Conservation (phyloP, 2,888 invertebrate species). For the Diachrysia chrysitis region DNA sequence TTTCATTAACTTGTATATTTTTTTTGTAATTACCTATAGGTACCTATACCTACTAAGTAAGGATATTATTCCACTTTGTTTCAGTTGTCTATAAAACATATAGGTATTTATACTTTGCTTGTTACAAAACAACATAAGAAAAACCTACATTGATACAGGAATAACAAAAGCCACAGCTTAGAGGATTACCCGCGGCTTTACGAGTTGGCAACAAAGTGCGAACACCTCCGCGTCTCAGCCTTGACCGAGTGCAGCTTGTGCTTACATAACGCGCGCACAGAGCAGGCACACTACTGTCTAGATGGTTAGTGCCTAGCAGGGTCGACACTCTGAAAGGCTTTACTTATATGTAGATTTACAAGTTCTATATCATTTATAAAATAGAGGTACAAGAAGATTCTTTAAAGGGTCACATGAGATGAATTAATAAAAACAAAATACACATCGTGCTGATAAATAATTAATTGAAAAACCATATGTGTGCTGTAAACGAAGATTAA, state of each 20-base stretch:
- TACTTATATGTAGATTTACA: background rate
- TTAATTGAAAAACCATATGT: too few relatives aligned
- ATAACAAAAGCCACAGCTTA: background rate
- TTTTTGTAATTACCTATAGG: too few relatives aligned
- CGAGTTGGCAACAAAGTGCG: constrained; percentile 33
- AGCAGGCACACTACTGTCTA: background rate
- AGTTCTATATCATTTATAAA: too few relatives aligned
- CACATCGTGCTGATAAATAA: too few relatives aligned
- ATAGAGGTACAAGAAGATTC: too few relatives aligned
- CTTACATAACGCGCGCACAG: constrained; percentile 29
- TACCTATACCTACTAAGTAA: too few relatives aligned
- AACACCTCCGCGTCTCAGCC: constrained; percentile 43
- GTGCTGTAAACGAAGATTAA: too few relatives aligned
- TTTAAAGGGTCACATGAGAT: too few relatives aligned
- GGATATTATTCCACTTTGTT: too few relatives aligned
- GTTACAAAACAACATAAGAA: background rate
- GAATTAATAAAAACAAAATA: too few relatives aligned
- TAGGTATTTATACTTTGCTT: background rate
- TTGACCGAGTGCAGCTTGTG: constrained; percentile 55
- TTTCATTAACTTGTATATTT: too few relatives aligned
- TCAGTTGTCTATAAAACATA: too few relatives aligned
- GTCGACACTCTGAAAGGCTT: background rate
- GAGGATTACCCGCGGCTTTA: background rate
- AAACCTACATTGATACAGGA: background rate
- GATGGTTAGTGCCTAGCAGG: constrained; percentile 22